A percentile compares a stretch with the other conserved stretches of the same genome.
Conservation (phyloP, 2,113 vertebrate genomes). For the Struthidea cinerea region DNA sequence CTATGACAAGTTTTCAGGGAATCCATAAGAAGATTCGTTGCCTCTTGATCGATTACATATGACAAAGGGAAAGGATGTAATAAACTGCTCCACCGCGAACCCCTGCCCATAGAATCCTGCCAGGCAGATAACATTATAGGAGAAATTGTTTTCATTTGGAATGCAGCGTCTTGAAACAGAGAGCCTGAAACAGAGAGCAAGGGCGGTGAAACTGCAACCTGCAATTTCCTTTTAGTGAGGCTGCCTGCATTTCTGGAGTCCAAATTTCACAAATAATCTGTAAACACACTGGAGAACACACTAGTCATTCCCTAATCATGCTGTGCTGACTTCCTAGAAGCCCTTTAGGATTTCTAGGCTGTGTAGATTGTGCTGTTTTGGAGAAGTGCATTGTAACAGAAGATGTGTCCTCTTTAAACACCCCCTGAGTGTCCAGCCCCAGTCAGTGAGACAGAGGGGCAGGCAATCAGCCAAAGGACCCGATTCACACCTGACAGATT, state of each 20-base stretch:
- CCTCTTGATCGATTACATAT: neutral
- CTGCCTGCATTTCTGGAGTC: neutral
- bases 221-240: neutral
- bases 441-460: neutral
- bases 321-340: neutral
- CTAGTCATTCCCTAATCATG: neutral
- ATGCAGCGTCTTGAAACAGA: neutral
- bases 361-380: neutral
- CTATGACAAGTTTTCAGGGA: neutral
- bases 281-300: accelerated
- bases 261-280: neutral
- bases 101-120: neutral
- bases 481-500: neutral
- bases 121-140: neutral
- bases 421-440: neutral
- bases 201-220: neutral
- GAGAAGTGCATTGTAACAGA: neutral
- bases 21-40: neutral
- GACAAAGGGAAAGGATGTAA: neutral
- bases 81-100: neutral
- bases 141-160: neutral
- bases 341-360: neutral
- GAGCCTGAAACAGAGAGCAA: neutral
- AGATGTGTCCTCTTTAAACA: neutral
- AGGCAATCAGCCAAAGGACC: neutral